Evolutionary conservation across 2,888 invertebrate genomes (phyloP), one percentile per base, ranked within the genome.

Genomic region (Acanthosepion esculentum): DNA sequence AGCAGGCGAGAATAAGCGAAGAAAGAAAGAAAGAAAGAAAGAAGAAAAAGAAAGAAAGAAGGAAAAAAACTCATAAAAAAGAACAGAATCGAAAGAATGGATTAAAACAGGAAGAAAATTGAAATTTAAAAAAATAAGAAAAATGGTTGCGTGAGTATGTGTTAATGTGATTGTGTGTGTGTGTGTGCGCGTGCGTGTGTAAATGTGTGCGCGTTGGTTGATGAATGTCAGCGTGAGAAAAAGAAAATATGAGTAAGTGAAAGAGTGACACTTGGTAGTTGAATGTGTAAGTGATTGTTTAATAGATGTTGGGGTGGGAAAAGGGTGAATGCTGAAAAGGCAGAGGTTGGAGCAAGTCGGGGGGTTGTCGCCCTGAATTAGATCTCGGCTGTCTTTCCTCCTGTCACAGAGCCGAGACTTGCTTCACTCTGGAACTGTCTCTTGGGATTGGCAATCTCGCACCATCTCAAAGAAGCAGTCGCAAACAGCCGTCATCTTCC

Each of bases 241-340:
- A 78, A 23, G 10, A 12, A 33, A 23, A 78, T n/a, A 33, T 4
- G 23, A 33, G 78, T 10, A n/a, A 33, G n/a, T 12, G 78, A 78
- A 78, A n/a, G n/a, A 15, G n/a, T 78, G 78, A 78, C 78, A 78
- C 78, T 78, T 78, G 78, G 12, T 78, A n/a, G 78, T 78, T 78
- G n/a, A n/a, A 78, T 78, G 78, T n/a, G n/a, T 78, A 78, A n/a
- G n/a, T 78, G 78, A 78, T 78, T 78, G 78, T 78, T 78, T 78
- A 78, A 78, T 15, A 78, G 15, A 78, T n/a, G 78, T n/a, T 29
- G n/a, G 78, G n/a, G n/a, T 78, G 78, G n/a, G 78, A 78, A n/a
- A 78, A 78, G n/a, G 78, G 78, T n/a, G 78, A n/a, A 29, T 12
- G n/a, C n/a, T 33, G 78, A 29, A 29, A 6, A 78, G 29, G 29